Percentiles rank a stretch among this genome's conserved stretches.
phyloP scores from a whole-genome alignment of 37 sponge, comb jelly and placozoan species.

The Aphrocallistes beatrix region DNA sequence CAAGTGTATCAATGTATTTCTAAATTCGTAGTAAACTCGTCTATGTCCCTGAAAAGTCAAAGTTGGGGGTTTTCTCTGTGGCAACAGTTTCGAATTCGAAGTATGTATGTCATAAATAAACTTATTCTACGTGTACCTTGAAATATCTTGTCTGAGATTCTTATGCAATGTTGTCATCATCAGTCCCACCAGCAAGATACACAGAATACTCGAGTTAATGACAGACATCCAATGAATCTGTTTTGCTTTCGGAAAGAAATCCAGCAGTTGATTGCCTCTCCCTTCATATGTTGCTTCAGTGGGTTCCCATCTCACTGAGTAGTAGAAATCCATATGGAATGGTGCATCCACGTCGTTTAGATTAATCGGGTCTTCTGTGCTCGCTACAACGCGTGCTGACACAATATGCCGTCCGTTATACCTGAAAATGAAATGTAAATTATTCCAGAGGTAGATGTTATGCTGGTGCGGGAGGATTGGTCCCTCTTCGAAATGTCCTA shows the following conservation, averaged over 20 bases:
- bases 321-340: constrained; percentile 54
- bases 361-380: constrained; percentile 26
- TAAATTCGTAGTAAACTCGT: too few species aligned
- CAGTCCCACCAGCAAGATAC: constrained; percentile 67
- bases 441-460: constrained; percentile 60
- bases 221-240: constrained; percentile 93
- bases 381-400: background rate
- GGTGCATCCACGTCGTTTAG: constrained; percentile 51
- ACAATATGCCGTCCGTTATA: constrained; percentile 44
- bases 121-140: too few species aligned
- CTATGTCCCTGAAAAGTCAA: too few species aligned
- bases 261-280: constrained; percentile 5
- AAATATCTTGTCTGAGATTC: background rate
- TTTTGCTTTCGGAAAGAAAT: constrained; percentile 32
- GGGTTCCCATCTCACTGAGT: constrained; percentile 54
- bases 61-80: too few species aligned
- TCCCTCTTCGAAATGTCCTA: constrained; percentile 80
- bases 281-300: constrained; percentile 26
- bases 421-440: constrained; percentile 62
- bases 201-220: constrained; percentile 76
- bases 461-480: constrained; percentile 68
- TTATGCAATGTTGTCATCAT: constrained; percentile 28
- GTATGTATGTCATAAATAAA: too few species aligned
- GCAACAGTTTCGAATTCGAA: too few species aligned
- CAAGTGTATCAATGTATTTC: too few species aligned